Conservation (phyloP, 1,140 invertebrate species). For the Zaprionus davidi region DNA sequence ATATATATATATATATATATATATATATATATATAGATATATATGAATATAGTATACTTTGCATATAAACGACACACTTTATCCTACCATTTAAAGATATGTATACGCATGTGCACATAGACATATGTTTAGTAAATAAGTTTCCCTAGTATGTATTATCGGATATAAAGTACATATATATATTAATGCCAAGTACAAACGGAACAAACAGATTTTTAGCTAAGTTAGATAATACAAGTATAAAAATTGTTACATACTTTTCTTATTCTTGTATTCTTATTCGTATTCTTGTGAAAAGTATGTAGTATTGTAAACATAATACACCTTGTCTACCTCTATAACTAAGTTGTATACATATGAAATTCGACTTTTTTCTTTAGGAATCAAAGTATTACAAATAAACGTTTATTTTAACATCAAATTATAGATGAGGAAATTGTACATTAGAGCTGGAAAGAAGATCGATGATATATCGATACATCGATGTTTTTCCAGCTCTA, state of each 20-base stretch:
- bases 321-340: no score
- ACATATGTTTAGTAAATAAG: not conserved
- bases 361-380: no score
- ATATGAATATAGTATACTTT: not conserved
- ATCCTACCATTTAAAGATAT: not conserved
- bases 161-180: not conserved
- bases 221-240: not conserved
- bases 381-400: no score
- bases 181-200: not conserved
- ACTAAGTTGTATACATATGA: no score
- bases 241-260: not conserved
- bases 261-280: no score
- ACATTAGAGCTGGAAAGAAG: no score
- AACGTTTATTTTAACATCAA: no score
- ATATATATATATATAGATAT: not conserved
- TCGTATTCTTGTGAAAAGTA: no score
- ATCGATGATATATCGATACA: no score
- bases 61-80: not conserved
- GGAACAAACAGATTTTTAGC: not conserved
- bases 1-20: conserved; percentile 2
- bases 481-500: no score
- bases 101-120: not conserved
- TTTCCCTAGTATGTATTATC: conserved; percentile 7
- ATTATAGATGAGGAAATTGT: no score
- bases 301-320: no score